Base-by-base conservation (phyloP, 2,888 invertebrate species). In the Morpho achilles region DNA sequence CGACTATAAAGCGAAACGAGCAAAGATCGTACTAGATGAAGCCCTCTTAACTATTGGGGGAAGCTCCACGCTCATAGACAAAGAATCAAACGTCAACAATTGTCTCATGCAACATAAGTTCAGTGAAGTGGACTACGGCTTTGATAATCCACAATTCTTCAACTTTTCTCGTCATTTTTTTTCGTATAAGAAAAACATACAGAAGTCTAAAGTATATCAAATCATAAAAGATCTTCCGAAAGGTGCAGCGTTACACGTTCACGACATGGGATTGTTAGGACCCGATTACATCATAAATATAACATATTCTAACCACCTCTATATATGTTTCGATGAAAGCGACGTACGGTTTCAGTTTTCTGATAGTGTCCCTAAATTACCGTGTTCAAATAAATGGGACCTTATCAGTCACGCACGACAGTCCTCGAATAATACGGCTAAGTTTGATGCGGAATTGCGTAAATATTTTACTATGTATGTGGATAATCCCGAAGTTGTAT, bases 151-250 rank as follows among this genome's bases (percentile, higher is more conserved):
- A 0, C 82, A 86, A 58, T 79, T 87, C 22, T 96, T 93, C 74
- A 90, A 93, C 47, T 93, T 95, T 2, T 92, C 94, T 0, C 87
- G 87, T 32, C 95, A 95, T 73, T 94, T 94, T 69, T 93, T 96
- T 71, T 74, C 84, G 1, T 92, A 93, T 2, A 92, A 92, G 69
- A 71, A 89, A 1, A 75, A 84, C 10, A 94, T 96, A 48, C 84
- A 91, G 7, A 67, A 85, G 0, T 95, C 95, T 0, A 86, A 92
- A 61, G 93, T 96, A 0, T 96, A 93, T 71, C 79, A 92, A 65
- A 87, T 95, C 7, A 92, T 96, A 8, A 86, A 91, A 62, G 80
- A 79, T 43, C 91, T 96, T 91, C 96, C 96, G 0, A 96, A 96
- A 82, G 96, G 95, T 4, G 94, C 92, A 0, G 92, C 93, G 0